Base-by-base conservation (phyloP, 2,113 vertebrate genomes). In the Melanerpes aurifrons region DNA sequence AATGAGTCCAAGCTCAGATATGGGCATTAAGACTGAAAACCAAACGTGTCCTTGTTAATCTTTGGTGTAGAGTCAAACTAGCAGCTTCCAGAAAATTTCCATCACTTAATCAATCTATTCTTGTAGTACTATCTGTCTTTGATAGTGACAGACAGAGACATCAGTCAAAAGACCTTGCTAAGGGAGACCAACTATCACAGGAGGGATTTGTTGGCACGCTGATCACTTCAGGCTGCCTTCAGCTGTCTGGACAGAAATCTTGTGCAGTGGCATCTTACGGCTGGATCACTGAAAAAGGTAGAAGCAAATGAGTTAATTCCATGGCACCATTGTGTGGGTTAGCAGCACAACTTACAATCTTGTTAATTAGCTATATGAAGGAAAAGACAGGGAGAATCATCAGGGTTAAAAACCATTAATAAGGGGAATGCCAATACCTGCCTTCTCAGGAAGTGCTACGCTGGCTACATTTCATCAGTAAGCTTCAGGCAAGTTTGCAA, bases 361-460 rank as follows among this genome's bases (percentile, higher is more conserved):
- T 84, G 22, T 61, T 58, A 71, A 22, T 9, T 22, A 72, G 25
- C 28, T 22, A 7, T 4, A 16, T 0, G 18, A 22, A 63, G 58
- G 5, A 15, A 45, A 21, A 6, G 43, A 5, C 31, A 75, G 22
- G 0, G 1, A 75, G 69, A 68, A n/a, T 6, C 3, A 0, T 10
- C 28, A 48, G 43, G 22, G 24, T 78, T 64, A 68, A 86, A 61
- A 6, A 61, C 59, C 28, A 21, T 40, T 57, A 69, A 15, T 35
- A 31, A 77, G 12, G 6, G 24, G n/a, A 79, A 54, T 12, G 29
- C 15, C 67, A 21, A 57, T n/a, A 53, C 13, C 26, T 67, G 17
- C 6, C 35, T 89, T 64, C 68, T 22, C 56, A 59, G 63, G 54
- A 79, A 72, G 29, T 29, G 26, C 3, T 64, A 43, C 15, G 2